Percentiles rank a stretch among this genome's conserved stretches.
phyloP scores from a whole-genome alignment of 92 coral and sea anemone species.

The Montipora capitata region DNA sequence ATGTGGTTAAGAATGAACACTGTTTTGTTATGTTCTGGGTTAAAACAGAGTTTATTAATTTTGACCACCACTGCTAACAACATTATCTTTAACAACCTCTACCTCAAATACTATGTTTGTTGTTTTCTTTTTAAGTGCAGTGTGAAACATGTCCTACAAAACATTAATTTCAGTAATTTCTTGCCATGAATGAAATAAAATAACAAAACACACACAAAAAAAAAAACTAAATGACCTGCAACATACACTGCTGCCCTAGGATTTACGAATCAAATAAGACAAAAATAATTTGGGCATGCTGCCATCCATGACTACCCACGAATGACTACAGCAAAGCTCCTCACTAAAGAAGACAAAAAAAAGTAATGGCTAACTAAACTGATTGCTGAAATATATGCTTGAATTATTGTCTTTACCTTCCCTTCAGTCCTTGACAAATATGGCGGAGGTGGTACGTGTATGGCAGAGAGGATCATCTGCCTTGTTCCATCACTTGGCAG shows the following conservation, averaged over 20 bases:
- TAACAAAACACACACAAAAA: no score
- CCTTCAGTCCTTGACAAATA: neutral
- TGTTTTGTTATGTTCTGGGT: no score
- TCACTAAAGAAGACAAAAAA: no score
- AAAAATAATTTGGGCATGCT: neutral
- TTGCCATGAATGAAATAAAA: no score
- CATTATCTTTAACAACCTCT: no score
- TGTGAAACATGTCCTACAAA: no score
- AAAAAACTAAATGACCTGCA: neutral
- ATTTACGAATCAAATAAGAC: neutral
- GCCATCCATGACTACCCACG: neutral
- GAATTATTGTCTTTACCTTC: neutral
- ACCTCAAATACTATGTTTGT: no score
- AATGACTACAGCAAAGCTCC: neutral
- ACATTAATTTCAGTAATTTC: no score
- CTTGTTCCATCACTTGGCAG: constrained; percentile 5
- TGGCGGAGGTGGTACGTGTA: neutral
- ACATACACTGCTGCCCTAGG: neutral
- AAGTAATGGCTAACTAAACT: neutral
- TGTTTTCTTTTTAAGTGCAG: no score
- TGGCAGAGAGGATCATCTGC: neutral
- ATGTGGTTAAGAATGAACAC: no score
- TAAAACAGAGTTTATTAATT: no score
- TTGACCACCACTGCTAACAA: no score
- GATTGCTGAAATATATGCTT: neutral